These are phyloP conservation scores for Tipula lateralis DNA, from an alignment of 2,888 invertebrate genomes.

Conservation along the genomic window DNA sequence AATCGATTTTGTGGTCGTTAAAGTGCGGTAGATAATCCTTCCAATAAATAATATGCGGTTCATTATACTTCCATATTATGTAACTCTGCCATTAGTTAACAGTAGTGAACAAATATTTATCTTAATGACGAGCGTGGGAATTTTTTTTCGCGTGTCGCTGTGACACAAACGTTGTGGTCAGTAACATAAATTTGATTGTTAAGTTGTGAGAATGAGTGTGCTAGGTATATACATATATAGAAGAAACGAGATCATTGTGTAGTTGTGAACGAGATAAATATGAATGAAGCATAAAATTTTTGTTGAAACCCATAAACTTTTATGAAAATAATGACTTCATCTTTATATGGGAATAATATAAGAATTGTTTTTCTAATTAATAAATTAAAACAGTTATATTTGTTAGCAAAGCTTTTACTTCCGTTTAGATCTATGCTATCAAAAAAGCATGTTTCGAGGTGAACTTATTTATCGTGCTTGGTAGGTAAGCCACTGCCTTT, in stretches of 20 bases:
- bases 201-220: background rate
- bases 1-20: background rate
- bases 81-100: background rate
- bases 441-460: too few species aligned
- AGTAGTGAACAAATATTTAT: background rate
- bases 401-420: too few species aligned
- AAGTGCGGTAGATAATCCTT: background rate
- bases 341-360: background rate
- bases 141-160: background rate
- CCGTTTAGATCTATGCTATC: too few species aligned
- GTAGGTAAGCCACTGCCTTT: too few species aligned
- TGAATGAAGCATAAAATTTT: background rate
- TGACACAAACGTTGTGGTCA: background rate
- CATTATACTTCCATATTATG: background rate
- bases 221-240: background rate
- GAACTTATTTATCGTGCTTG: too few species aligned
- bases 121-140: background rate
- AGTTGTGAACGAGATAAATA: background rate
- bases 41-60: background rate
- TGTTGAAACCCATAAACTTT: background rate
- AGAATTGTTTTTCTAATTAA: too few species aligned
- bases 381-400: too few species aligned
- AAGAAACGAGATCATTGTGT: background rate
- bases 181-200: background rate
- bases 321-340: background rate